Evolutionary conservation across 37 sponge, comb jelly and placozoan genomes (phyloP).

Genomic region (Tethya wilhelma): DNA sequence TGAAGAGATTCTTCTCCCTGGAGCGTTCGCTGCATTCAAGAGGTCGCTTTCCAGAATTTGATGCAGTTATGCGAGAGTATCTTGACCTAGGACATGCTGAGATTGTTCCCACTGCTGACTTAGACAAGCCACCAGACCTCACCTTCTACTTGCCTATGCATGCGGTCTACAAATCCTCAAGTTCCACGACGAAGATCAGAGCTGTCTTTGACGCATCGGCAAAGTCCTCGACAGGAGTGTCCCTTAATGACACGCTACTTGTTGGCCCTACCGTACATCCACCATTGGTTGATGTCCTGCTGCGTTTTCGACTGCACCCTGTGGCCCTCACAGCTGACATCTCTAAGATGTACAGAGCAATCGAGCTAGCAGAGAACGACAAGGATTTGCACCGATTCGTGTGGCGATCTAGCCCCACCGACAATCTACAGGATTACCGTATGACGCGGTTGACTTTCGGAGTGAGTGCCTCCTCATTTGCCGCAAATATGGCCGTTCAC

Average conservation of each 20-base stretch:
- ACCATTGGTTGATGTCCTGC: slow-evolving; percentile 36
- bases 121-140: slow-evolving; percentile 41
- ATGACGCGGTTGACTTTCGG: slow-evolving; percentile 49
- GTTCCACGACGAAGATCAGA: slow-evolving; percentile 50
- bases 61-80: slow-evolving; percentile 48
- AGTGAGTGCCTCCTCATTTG: slow-evolving; percentile 38
- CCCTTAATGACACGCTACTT: slow-evolving; percentile 52
- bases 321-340: slow-evolving; percentile 55
- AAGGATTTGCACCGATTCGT: slow-evolving; percentile 43
- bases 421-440: slow-evolving; percentile 29
- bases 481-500: slow-evolving; percentile 48
- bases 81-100: slow-evolving; percentile 48
- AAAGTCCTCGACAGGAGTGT: slow-evolving; percentile 54
- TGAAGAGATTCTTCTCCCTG: slow-evolving; percentile 47
- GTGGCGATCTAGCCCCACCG: slow-evolving; percentile 27
- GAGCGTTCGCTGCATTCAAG: slow-evolving; percentile 52
- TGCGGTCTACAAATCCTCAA: slow-evolving; percentile 58
- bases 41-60: slow-evolving; percentile 36
- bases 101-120: slow-evolving; percentile 14
- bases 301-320: slow-evolving; percentile 44
- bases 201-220: slow-evolving; percentile 62
- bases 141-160: slow-evolving; percentile 63
- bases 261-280: slow-evolving; percentile 46
- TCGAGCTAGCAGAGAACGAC: slow-evolving; percentile 29
- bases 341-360: slow-evolving; percentile 51